These are phyloP conservation scores for Microchirus variegatus DNA, from an alignment of 2,797 vertebrate species.

Conservation along the genomic window DNA sequence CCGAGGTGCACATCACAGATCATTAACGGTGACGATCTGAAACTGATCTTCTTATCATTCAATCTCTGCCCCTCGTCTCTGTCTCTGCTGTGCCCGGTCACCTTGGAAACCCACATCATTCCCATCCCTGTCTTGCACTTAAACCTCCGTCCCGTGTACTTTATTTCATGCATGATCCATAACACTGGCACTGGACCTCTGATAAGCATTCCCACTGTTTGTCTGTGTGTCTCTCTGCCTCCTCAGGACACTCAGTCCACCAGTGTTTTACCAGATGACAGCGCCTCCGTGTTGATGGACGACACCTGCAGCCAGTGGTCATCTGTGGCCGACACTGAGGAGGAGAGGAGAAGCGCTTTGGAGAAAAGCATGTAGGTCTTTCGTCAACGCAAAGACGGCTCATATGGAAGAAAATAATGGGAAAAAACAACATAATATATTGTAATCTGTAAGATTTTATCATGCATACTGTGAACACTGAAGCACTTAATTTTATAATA, in stretches of 20 bases:
- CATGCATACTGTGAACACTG: too few relatives aligned
- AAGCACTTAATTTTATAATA: too few relatives aligned
- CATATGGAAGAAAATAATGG: too few relatives aligned
- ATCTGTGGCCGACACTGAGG: conserved; percentile 82
- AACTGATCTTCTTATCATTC: conserved; percentile 72
- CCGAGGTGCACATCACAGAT: conserved; percentile 34
- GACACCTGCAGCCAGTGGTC: conserved; percentile 83
- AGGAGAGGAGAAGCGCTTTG: conserved; percentile 88
- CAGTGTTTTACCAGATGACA: conserved; percentile 76
- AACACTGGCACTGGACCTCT: conserved; percentile 40
- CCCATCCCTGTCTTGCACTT: conserved; percentile 49
- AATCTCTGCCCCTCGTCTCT: conserved; percentile 65
- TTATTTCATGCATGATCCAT: conserved; percentile 42
- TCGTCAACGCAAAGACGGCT: not conserved
- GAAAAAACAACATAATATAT: too few relatives aligned
- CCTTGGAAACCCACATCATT: conserved; percentile 79
- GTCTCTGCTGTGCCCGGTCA: conserved; percentile 56
- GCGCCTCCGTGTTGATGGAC: conserved; percentile 77
- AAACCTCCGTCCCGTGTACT: conserved; percentile 41
- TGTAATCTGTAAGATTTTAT: not conserved
- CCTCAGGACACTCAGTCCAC: conserved; percentile 75
- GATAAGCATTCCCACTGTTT: conserved; percentile 45
- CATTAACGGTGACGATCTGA: conserved; percentile 62
- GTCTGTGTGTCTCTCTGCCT: conserved; percentile 37
- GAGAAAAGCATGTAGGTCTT: conserved; percentile 92